Evolutionary conservation across 2,113 vertebrate genomes (phyloP), one percentile per base, ranked within the genome.

Genomic region (Climacteris rufus): DNA sequence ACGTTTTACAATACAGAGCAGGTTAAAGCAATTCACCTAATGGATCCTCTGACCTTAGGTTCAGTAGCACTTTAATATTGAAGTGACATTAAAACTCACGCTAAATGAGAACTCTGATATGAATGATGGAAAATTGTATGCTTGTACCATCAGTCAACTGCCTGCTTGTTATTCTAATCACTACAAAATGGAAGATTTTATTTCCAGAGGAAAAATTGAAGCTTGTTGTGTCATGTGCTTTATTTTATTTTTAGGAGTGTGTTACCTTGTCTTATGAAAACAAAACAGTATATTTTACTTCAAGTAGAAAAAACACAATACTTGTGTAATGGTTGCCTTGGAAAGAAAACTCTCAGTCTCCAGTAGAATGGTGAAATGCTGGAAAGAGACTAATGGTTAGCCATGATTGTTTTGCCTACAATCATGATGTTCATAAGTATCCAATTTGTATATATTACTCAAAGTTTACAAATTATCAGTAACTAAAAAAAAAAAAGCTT

Each of bases 241-340:
- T 93, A 87, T 92, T 94, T 91, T 90, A 71, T 88, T 91, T 93
- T 90, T 79, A 93, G 70, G 65, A 65, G 39, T 83, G 31, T 76
- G 40, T 75, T 93, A 93, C 87, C 25, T 71, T 81, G 23, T 60
- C 56, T 82, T 88, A 80, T 53, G 45, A 91, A 93, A 94, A 77
- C 59, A 93, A 91, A 80, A 35, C 35, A 16, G 16, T 78, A 54
- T 61, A 59, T 93, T 91, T 71, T 89, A 56, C 54, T 93, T 89
- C 42, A 92, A 37, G 63, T 28, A 91, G 78, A 87, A 92, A 94
- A 90, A 94, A 19, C 33, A 87, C 22, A 94, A 83, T 84, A 30
- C 3, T 69, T 85, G 18, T 93, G 30, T 66, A 93, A 71, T 68
- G 19, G 21, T 42, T 87, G 47, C 45, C 80, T 87, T 70, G 47